Evolutionary conservation across 2,113 vertebrate genomes (phyloP).

Genomic region (Bufo bufo): DNA sequence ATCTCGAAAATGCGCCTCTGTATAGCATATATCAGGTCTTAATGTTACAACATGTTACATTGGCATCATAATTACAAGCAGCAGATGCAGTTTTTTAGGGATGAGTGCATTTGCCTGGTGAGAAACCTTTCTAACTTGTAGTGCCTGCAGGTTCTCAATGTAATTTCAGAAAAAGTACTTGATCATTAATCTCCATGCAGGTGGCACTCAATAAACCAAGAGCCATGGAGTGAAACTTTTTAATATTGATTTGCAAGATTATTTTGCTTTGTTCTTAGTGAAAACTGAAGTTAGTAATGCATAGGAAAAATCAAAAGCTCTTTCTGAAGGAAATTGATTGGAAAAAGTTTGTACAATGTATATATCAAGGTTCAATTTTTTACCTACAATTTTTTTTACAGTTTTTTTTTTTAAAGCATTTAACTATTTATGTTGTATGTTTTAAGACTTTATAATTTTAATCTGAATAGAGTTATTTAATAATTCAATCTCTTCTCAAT

Average conservation of each 20-base stretch:
- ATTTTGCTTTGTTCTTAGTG: constrained; percentile 45
- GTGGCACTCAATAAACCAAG: constrained; percentile 59
- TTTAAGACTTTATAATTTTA: no score
- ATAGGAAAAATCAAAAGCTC: constrained; percentile 59
- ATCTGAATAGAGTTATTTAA: no score
- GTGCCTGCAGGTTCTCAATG: constrained; percentile 2
- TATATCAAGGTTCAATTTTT: background rate
- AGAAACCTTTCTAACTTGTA: constrained; percentile 49
- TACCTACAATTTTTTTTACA: background rate
- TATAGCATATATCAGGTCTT: background rate
- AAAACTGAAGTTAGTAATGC: constrained; percentile 42
- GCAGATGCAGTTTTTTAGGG: background rate
- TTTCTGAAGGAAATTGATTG: constrained; percentile 3
- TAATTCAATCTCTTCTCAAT: no score
- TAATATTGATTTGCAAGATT: constrained; percentile 57
- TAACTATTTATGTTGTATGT: background rate
- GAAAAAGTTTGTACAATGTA: background rate
- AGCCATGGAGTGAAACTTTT: constrained; percentile 37
- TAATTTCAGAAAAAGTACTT: constrained; percentile 52
- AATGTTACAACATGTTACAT: background rate
- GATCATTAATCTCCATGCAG: constrained; percentile 50
- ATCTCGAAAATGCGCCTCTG: background rate
- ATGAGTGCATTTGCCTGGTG: constrained; percentile 18
- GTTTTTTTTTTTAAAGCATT: background rate
- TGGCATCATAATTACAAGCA: constrained; percentile 1